phyloP scores from a whole-genome alignment of 2,797 vertebrate genomes.

The Rhinoraja longicauda region DNA sequence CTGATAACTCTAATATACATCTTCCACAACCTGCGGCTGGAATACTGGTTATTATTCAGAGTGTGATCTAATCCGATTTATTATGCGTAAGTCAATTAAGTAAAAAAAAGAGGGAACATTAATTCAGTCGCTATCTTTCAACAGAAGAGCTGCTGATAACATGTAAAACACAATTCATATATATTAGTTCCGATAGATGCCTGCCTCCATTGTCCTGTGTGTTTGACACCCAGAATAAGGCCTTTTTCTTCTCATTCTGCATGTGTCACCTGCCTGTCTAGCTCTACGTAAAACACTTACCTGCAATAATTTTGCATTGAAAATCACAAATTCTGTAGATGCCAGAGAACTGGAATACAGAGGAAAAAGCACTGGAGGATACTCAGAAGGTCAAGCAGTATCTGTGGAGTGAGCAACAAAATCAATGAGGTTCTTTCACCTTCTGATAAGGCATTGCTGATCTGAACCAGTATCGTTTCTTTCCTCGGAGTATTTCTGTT shows the following conservation, averaged over 20 bases:
- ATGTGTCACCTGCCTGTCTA: background rate
- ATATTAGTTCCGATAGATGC: background rate
- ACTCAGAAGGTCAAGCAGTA: too few species aligned
- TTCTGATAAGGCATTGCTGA: background rate
- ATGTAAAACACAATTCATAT: background rate
- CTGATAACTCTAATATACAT: background rate
- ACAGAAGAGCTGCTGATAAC: background rate
- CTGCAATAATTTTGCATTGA: background rate
- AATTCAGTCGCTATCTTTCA: conserved; percentile 22
- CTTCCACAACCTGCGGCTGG: background rate
- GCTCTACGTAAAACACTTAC: background rate
- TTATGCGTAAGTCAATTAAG: conserved; percentile 29
- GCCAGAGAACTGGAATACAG: too few species aligned
- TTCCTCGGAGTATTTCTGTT: too few species aligned
- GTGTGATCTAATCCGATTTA: background rate
- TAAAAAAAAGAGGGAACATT: conserved; percentile 10
- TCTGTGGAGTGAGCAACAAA: background rate
- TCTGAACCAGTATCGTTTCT: too few species aligned
- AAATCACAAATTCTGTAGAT: background rate
- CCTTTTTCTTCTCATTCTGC: background rate
- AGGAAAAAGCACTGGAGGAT: too few species aligned
- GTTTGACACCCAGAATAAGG: background rate
- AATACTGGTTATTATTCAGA: background rate
- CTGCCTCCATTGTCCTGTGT: background rate
- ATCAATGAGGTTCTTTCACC: background rate